Conservation (phyloP, 2,888 invertebrate genomes). For the Uropetala carovei region DNA sequence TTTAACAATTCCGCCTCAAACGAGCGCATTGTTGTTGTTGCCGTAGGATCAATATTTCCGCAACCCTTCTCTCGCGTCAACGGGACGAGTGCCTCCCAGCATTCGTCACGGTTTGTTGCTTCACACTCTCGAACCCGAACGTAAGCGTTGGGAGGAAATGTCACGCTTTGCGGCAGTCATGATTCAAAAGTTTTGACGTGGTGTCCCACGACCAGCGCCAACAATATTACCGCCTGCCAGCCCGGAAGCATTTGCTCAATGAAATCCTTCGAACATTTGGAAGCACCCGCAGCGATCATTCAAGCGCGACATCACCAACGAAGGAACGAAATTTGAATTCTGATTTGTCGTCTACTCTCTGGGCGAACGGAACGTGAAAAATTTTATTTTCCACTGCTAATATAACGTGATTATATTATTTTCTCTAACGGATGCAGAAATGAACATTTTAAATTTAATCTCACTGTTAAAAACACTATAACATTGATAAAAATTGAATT, state of each 20-base stretch:
- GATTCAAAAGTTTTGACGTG: background rate
- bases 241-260: slow-evolving; percentile 19
- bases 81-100: background rate
- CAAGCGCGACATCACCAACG: too few species aligned
- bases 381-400: too few species aligned
- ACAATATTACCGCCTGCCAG: background rate
- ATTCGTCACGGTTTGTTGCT: background rate
- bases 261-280: background rate
- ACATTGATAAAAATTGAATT: too few species aligned
- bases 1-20: background rate
- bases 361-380: too few species aligned
- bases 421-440: too few species aligned
- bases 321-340: too few species aligned
- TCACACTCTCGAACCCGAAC: background rate
- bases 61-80: background rate
- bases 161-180: background rate
- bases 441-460: too few species aligned
- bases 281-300: too few species aligned
- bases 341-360: too few species aligned
- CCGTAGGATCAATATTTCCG: background rate
- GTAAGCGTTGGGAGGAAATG: background rate
- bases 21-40: background rate
- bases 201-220: background rate
- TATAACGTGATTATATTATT: too few species aligned
- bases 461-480: too few species aligned